phyloP scores from a whole-genome alignment of 1,140 invertebrate species.

The Luehdorfia chinensis region DNA sequence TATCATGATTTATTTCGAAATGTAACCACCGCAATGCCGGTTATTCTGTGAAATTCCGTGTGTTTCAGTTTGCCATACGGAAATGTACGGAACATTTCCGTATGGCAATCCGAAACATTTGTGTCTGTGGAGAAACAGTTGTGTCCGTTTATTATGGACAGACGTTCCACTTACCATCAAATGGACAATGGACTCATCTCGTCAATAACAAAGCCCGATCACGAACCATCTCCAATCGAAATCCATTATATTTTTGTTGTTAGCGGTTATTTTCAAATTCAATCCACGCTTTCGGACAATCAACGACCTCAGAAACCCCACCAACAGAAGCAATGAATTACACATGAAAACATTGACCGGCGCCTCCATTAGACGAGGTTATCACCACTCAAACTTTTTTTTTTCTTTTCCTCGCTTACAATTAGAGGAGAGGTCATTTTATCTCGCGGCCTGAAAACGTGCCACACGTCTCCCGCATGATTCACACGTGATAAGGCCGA shows the following conservation, averaged over 20 bases:
- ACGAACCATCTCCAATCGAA: no score
- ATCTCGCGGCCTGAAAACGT: background rate
- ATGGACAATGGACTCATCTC: no score
- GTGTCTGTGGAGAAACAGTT: no score
- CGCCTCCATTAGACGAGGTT: background rate
- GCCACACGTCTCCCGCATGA: background rate
- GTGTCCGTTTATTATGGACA: no score
- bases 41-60: no score
- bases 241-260: background rate
- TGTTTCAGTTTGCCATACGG: no score
- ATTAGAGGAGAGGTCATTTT: background rate
- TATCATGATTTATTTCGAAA: no score
- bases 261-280: background rate
- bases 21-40: no score
- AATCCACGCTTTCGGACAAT: background rate
- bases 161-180: no score
- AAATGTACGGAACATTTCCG: no score
- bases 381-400: background rate
- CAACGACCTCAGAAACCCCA: background rate
- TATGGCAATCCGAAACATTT: no score
- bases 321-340: background rate
- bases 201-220: no score
- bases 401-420: background rate
- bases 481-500: background rate
- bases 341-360: background rate